phyloP scores from a whole-genome alignment of 2,113 vertebrate genomes.

The Rhodinocichla rosea region DNA sequence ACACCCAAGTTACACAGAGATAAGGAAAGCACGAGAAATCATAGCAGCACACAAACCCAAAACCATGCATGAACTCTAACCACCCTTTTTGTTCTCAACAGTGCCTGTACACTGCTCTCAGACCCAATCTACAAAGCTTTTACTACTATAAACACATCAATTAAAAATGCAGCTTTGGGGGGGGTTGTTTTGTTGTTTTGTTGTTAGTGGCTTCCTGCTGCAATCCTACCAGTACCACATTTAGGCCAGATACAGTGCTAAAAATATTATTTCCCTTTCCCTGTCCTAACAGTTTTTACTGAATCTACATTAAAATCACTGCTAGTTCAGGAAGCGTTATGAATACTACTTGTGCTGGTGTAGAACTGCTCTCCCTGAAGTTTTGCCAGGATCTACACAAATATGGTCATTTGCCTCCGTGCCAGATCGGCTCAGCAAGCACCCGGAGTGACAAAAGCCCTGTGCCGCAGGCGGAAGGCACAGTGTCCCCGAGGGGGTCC shows the following conservation, averaged over 20 bases:
- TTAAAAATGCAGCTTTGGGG: background rate
- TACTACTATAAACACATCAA: background rate
- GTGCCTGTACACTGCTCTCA: background rate
- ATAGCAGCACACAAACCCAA: background rate
- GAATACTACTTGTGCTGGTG: background rate
- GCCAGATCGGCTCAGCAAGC: background rate
- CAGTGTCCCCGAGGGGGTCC: background rate
- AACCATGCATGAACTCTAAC: accelerated
- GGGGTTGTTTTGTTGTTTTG: background rate
- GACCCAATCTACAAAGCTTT: background rate
- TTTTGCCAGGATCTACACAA: background rate
- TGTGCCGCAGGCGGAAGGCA: background rate
- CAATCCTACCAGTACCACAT: background rate
- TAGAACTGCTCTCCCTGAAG: background rate
- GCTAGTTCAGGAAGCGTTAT: background rate
- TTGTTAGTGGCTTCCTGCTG: background rate
- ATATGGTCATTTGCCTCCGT: background rate
- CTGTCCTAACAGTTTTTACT: background rate
- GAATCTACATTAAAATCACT: background rate
- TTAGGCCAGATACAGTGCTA: background rate
- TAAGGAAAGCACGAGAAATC: background rate
- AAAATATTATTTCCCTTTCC: background rate
- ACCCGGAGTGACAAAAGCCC: background rate
- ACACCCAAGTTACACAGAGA: background rate
- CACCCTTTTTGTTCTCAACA: accelerated